A percentile compares a stretch with the other conserved stretches of the same genome.
Conservation (phyloP, 2,113 vertebrate species). For the Fulica atra region DNA sequence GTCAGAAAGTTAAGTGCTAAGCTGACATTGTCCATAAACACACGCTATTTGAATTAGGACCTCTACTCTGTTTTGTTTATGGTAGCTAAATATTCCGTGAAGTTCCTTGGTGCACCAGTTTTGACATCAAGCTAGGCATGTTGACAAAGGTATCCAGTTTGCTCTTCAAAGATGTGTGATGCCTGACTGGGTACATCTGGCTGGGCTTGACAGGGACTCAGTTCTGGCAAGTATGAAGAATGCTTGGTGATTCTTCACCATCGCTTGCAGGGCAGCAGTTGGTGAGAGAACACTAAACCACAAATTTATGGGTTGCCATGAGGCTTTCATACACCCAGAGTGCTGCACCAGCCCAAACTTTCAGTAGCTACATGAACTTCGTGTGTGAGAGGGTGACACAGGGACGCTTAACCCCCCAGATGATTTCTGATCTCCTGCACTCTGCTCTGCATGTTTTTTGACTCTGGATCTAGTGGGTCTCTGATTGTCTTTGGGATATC, state of each 20-base stretch:
- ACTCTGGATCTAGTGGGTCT: background rate
- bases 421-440: background rate
- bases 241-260: background rate
- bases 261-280: background rate
- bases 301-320: background rate
- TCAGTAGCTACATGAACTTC: background rate
- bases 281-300: background rate
- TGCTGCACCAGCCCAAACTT: background rate
- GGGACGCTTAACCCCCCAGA: too few species aligned
- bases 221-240: background rate
- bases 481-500: background rate
- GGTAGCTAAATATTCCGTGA: background rate
- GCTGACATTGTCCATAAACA: background rate
- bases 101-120: background rate
- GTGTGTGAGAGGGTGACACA: background rate
- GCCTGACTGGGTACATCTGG: background rate
- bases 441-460: background rate
- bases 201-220: background rate
- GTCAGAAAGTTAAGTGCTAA: background rate
- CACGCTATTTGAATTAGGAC: background rate
- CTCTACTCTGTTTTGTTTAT: background rate
- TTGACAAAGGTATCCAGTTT: accelerated
- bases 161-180: background rate
- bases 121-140: background rate
- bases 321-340: background rate